These are phyloP conservation scores for Argyrosomus japonicus DNA, from an alignment of 2,113 vertebrate species.

Conservation along the genomic window DNA sequence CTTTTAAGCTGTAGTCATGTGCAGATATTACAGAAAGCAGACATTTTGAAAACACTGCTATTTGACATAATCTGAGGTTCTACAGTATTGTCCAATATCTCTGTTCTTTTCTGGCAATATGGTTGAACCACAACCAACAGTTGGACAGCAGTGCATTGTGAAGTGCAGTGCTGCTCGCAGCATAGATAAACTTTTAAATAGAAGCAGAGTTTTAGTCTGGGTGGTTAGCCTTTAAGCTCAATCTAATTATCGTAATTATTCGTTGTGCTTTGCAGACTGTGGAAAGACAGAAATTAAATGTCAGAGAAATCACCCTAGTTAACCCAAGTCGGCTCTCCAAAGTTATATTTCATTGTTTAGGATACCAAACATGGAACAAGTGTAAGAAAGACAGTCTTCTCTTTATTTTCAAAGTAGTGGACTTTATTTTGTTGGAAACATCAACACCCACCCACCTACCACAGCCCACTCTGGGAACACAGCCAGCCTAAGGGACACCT, in stretches of 20 bases:
- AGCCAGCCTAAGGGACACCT: conserved; percentile 62
- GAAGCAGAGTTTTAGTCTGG: too few species aligned
- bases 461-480: conserved; percentile 33
- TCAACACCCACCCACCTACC: background rate
- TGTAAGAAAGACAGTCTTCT: background rate
- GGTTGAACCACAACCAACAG: background rate
- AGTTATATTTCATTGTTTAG: background rate
- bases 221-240: too few species aligned
- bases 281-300: background rate
- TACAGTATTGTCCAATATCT: too few species aligned
- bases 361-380: background rate
- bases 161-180: too few species aligned
- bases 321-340: background rate
- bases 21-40: too few species aligned
- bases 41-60: too few species aligned
- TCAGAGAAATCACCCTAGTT: background rate
- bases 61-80: too few species aligned
- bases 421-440: conserved; percentile 54
- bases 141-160: too few species aligned
- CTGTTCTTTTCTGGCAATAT: too few species aligned
- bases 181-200: too few species aligned
- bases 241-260: too few species aligned
- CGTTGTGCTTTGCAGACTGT: background rate
- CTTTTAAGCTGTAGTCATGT: too few species aligned
- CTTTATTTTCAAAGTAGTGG: conserved; percentile 29